Evolutionary conservation across 1,140 invertebrate genomes (phyloP).

Genomic region (Aphaenogaster floridana): DNA sequence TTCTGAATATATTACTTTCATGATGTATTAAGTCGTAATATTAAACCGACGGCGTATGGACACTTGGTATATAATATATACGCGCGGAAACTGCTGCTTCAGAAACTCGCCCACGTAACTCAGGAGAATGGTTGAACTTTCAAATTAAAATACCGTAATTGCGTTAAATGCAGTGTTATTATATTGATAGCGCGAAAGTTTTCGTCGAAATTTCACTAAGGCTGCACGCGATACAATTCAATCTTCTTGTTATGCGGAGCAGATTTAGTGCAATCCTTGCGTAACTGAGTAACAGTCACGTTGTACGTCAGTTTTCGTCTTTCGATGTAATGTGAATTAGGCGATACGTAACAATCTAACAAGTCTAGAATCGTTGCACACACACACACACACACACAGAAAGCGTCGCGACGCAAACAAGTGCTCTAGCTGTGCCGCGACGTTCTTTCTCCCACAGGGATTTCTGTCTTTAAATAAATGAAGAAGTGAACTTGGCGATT

Average conservation of each 20-base stretch:
- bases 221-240: slow-evolving; percentile 3
- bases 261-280: slow-evolving; percentile 11
- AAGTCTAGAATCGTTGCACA: not conserved
- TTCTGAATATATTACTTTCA: not conserved
- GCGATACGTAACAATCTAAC: slow-evolving; percentile 25
- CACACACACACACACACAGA: not conserved
- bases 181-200: not conserved
- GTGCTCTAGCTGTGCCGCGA: not conserved
- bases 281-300: slow-evolving; percentile 11
- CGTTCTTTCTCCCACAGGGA: not conserved
- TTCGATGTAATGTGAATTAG: slow-evolving; percentile 35
- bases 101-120: not conserved
- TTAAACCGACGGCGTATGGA: not conserved
- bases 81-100: not conserved
- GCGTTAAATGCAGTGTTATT: not conserved
- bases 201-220: not conserved
- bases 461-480: slow-evolving; percentile 13
- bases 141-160: slow-evolving; percentile 6
- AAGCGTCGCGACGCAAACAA: not conserved
- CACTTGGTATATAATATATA: not conserved
- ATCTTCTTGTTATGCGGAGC: slow-evolving; percentile 3
- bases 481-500: slow-evolving; percentile 37
- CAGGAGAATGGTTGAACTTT: not conserved
- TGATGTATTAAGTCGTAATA: slow-evolving; percentile 31
- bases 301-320: slow-evolving; percentile 19